Conservation (phyloP, 2,797 vertebrate species). For the Danio albolineatus region DNA sequence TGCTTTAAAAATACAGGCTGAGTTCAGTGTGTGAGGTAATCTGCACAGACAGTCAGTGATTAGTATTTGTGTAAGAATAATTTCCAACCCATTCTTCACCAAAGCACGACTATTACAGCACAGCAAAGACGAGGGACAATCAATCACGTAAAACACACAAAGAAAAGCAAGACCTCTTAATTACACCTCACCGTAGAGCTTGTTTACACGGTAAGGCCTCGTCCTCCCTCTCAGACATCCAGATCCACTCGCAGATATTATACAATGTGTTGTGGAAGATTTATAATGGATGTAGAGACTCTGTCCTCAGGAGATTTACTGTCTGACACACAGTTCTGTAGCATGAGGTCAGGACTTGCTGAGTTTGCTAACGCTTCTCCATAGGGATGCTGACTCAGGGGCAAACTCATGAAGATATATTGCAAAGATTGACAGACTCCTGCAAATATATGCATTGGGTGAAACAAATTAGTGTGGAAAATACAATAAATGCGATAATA, state of each 20-base stretch:
- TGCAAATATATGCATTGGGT: slow-evolving; percentile 5
- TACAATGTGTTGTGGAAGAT: slow-evolving; percentile 38
- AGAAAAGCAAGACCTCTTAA: slow-evolving; percentile 2
- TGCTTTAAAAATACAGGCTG: neutral
- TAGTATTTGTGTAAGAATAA: neutral
- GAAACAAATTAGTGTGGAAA: neutral
- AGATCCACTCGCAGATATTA: slow-evolving; percentile 34
- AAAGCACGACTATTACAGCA: neutral
- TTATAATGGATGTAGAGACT: slow-evolving; percentile 44
- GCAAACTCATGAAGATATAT: slow-evolving; percentile 51
- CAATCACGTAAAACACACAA: slow-evolving; percentile 32
- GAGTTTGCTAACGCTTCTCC: slow-evolving; percentile 39
- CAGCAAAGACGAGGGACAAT: slow-evolving; percentile 25
- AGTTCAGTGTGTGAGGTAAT: neutral
- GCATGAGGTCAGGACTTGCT: slow-evolving; percentile 42
- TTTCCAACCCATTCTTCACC: neutral
- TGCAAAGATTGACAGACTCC: slow-evolving; percentile 16
- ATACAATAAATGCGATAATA: too few relatives aligned
- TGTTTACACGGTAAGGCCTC: slow-evolving; percentile 44
- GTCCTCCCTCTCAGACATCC: slow-evolving; percentile 40
- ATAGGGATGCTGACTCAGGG: slow-evolving; percentile 46
- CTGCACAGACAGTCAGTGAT: neutral
- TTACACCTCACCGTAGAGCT: neutral
- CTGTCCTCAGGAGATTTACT: slow-evolving; percentile 33
- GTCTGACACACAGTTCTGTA: slow-evolving; percentile 35